Evolutionary conservation across 2,888 invertebrate species (phyloP).

Genomic region (Macrophya annulata): DNA sequence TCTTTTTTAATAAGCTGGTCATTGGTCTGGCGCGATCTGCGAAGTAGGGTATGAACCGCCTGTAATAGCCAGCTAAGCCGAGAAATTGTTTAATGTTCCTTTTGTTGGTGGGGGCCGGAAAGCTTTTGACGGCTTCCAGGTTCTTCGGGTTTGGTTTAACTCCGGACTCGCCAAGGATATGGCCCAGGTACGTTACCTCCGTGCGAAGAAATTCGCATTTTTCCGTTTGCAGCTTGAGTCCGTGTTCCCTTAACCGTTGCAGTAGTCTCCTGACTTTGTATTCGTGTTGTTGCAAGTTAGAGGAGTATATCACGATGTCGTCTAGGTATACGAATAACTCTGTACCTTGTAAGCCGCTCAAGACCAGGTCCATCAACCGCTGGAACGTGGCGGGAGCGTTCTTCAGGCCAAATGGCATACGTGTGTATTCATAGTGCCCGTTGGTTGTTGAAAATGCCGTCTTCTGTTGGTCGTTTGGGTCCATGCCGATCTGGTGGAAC

Average conservation of each 20-base stretch:
- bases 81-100: constrained; percentile 8
- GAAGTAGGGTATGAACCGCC: not conserved
- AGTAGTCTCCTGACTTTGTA: constrained; percentile 14
- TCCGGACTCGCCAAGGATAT: not conserved
- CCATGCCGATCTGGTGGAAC: constrained; percentile 36
- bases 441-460: constrained; percentile 37
- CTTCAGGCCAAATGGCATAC: constrained; percentile 57
- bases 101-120: not conserved
- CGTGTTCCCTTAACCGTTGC: not conserved
- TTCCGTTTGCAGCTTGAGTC: not conserved
- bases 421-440: constrained; percentile 58
- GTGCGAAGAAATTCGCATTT: constrained; percentile 36
- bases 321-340: constrained; percentile 49
- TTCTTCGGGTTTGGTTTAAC: constrained; percentile 1
- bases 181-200: constrained; percentile 4
- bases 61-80: constrained; percentile 5
- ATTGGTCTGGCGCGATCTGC: not conserved
- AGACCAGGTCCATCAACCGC: constrained; percentile 57
- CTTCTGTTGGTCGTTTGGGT: not conserved
- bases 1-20: not conserved
- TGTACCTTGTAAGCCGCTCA: constrained; percentile 54
- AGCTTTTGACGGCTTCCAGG: constrained; percentile 1
- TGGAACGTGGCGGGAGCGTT: constrained; percentile 57
- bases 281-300: constrained; percentile 9
- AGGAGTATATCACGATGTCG: constrained; percentile 34